phyloP scores from a whole-genome alignment of 2,888 invertebrate genomes.

The Leptinotarsa juncta region DNA sequence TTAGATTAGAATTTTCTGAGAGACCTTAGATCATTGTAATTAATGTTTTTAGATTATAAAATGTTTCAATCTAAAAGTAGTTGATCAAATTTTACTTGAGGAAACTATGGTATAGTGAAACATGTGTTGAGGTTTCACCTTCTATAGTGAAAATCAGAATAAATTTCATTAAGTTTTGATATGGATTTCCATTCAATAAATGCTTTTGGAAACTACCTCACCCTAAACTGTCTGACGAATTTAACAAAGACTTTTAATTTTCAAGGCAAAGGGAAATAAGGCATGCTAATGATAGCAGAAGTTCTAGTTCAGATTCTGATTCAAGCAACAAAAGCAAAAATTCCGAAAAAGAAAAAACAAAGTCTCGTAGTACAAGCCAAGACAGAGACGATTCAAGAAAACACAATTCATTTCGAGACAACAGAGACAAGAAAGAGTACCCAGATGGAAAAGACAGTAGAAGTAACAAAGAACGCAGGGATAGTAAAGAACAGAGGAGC shows the following conservation, averaged over 20 bases:
- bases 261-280: slow-evolving; percentile 86
- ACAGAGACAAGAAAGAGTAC: slow-evolving; percentile 28
- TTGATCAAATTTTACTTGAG: too few relatives aligned
- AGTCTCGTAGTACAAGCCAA: slow-evolving; percentile 40
- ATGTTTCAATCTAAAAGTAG: too few relatives aligned
- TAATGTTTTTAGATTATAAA: too few relatives aligned
- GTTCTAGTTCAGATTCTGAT: slow-evolving; percentile 66
- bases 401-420: background rate
- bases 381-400: slow-evolving; percentile 28
- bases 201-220: too few relatives aligned
- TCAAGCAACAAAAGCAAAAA: slow-evolving; percentile 54
- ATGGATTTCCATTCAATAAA: too few relatives aligned
- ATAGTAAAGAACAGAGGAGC: slow-evolving; percentile 40
- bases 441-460: slow-evolving; percentile 26
- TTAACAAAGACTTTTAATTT: slow-evolving; percentile 37
- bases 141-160: too few relatives aligned
- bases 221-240: background rate
- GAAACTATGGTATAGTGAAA: too few relatives aligned
- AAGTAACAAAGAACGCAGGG: slow-evolving; percentile 29
- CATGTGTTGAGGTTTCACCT: too few relatives aligned
- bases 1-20: too few relatives aligned
- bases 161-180: too few relatives aligned
- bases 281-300: slow-evolving; percentile 71
- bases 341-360: slow-evolving; percentile 40
- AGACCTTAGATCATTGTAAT: too few relatives aligned